These are phyloP conservation scores for Clarias macrocephalus DNA, from an alignment of 2,113 vertebrate species.

Conservation along the genomic window DNA sequence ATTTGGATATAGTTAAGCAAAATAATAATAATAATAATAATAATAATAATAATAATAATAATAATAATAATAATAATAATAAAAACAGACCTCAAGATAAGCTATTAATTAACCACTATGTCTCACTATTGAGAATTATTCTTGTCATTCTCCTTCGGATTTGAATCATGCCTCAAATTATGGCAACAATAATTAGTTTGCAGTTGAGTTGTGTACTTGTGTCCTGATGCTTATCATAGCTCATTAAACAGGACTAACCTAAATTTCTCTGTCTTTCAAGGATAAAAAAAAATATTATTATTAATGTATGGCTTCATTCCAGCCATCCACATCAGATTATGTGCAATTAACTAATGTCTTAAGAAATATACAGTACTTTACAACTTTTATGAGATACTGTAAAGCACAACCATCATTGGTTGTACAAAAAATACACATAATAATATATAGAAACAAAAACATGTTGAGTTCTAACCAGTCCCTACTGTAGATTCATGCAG, in stretches of 20 bases:
- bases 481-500: neutral
- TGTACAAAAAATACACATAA: neutral
- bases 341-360: neutral
- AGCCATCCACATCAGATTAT: neutral
- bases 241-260: neutral
- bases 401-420: neutral
- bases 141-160: neutral
- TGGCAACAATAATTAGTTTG: neutral
- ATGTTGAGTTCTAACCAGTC: neutral
- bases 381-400: neutral
- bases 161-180: neutral
- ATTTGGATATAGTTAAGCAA: neutral
- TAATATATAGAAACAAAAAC: neutral
- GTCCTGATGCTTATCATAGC: neutral
- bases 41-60: too few species aligned
- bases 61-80: too few species aligned
- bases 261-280: neutral
- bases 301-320: neutral
- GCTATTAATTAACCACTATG: neutral
- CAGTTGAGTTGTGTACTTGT: neutral
- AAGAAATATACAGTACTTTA: neutral
- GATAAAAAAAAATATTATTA: neutral
- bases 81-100: neutral
- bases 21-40: too few species aligned
- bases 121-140: neutral